Evolutionary conservation across 2,113 vertebrate genomes (phyloP).

Genomic region (Apteryx mantelli): DNA sequence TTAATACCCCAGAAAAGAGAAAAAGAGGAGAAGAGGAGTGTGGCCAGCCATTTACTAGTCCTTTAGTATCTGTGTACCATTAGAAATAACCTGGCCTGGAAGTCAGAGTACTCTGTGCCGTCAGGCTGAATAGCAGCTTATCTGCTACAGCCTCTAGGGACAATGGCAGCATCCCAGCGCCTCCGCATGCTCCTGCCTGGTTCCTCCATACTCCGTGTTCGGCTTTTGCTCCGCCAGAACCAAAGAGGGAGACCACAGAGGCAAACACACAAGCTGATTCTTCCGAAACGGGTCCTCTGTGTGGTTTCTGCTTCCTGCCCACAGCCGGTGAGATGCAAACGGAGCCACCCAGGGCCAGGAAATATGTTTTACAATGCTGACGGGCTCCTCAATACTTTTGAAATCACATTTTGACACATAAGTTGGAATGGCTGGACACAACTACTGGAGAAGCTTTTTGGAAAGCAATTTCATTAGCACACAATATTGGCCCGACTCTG

Average conservation of each 20-base stretch:
- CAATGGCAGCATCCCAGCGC: background rate
- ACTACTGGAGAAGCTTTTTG: constrained; percentile 49
- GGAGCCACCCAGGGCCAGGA: constrained; percentile 30
- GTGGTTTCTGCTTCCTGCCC: constrained; percentile 23
- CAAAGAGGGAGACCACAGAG: background rate
- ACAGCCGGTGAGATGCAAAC: background rate
- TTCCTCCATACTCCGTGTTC: background rate
- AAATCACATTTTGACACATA: constrained; percentile 25
- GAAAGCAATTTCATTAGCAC: constrained; percentile 65
- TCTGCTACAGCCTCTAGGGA: rapidly evolving
- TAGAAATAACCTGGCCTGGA: too few species aligned
- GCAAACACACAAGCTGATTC: background rate
- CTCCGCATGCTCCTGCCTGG: background rate
- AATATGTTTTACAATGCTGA: background rate
- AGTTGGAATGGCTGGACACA: constrained; percentile 33
- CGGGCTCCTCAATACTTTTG: background rate
- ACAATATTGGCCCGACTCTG: constrained; percentile 43
- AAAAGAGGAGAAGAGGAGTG: background rate
- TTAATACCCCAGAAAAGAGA: too few species aligned
- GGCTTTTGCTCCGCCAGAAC: background rate
- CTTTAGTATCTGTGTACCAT: too few species aligned
- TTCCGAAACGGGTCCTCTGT: background rate
- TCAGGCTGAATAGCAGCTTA: too few species aligned
- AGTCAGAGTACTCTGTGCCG: too few species aligned
- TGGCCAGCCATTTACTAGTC: background rate